These are phyloP conservation scores for Desmophyllum pertusum DNA, from an alignment of 92 coral and sea anemone species.

Conservation along the genomic window DNA sequence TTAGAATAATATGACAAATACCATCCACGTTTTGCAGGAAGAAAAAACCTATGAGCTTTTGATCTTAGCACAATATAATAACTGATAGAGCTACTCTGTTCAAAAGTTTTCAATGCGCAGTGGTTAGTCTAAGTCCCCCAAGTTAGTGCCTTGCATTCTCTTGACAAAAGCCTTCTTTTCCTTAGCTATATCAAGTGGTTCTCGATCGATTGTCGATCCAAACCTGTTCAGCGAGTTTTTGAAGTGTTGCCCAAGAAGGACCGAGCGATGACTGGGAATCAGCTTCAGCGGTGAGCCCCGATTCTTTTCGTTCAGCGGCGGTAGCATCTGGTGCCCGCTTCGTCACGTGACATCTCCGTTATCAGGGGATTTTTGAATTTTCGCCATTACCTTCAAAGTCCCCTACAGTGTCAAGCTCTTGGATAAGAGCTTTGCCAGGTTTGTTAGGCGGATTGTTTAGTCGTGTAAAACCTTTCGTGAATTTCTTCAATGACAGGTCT, in stretches of 20 bases:
- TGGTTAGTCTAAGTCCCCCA: constrained; percentile 40
- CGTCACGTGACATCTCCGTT: constrained; percentile 6
- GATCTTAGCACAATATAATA: not conserved
- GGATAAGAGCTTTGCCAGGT: constrained; percentile 12
- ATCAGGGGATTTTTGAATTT: not conserved
- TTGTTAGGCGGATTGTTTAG: not conserved
- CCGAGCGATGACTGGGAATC: constrained; percentile 24
- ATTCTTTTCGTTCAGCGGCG: constrained; percentile 19
- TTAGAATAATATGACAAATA: not conserved
- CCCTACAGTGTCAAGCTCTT: constrained; percentile 4
- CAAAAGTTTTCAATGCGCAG: not conserved
- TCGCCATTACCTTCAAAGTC: not conserved
- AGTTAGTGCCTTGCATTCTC: constrained; percentile 42
- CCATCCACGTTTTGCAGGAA: not conserved
- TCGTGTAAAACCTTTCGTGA: constrained; percentile 32
- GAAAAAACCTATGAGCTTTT: not conserved
- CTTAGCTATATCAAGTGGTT: constrained; percentile 77
- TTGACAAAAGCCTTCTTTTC: constrained; percentile 64
- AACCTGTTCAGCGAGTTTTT: constrained; percentile 81
- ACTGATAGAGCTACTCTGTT: no score
- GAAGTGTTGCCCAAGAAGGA: constrained; percentile 64
- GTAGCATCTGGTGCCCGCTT: not conserved
- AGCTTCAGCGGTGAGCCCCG: constrained; percentile 9
- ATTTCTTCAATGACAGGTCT: constrained; percentile 46
- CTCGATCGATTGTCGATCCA: constrained; percentile 86